phyloP scores from a whole-genome alignment of 1,140 invertebrate species.

The Spodoptera frugiperda region DNA sequence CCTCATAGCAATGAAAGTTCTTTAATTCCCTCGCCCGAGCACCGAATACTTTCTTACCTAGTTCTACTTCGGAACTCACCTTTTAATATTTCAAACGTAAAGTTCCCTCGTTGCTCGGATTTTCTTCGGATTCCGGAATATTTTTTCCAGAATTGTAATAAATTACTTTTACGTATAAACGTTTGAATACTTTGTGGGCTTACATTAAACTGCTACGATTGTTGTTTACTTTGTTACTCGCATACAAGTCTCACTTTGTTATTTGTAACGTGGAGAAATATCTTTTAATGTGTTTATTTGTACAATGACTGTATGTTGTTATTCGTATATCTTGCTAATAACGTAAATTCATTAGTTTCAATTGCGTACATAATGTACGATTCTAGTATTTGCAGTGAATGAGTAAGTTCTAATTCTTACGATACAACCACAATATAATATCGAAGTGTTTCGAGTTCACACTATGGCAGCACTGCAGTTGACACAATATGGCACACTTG shows the following conservation, averaged over 20 bases:
- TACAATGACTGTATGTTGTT: no score
- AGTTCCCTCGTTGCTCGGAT: slow-evolving; percentile 1
- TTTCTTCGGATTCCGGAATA: not conserved
- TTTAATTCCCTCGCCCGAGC: slow-evolving; percentile 8
- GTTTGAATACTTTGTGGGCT: not conserved
- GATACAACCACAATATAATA: no score
- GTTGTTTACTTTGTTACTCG: not conserved
- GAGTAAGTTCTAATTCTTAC: no score
- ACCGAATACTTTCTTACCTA: slow-evolving; percentile 8
- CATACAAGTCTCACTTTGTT: not conserved
- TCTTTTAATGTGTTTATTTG: no score
- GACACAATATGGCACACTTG: no score
- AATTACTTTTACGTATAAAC: slow-evolving; percentile 3
- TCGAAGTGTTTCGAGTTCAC: no score
- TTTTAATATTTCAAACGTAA: slow-evolving; percentile 28
- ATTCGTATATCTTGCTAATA: no score
- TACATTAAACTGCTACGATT: not conserved
- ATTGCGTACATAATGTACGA: no score
- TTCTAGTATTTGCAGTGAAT: no score
- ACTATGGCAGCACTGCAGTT: no score
- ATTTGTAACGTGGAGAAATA: no score
- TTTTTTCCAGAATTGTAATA: slow-evolving; percentile 7
- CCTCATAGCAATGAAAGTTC: slow-evolving; percentile 12
- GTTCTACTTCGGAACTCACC: slow-evolving; percentile 19
- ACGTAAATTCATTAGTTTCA: no score